A percentile compares a stretch with the other conserved stretches of the same genome.
phyloP scores from a whole-genome alignment of 2,797 vertebrate species.

The Xyrichtys novacula region DNA sequence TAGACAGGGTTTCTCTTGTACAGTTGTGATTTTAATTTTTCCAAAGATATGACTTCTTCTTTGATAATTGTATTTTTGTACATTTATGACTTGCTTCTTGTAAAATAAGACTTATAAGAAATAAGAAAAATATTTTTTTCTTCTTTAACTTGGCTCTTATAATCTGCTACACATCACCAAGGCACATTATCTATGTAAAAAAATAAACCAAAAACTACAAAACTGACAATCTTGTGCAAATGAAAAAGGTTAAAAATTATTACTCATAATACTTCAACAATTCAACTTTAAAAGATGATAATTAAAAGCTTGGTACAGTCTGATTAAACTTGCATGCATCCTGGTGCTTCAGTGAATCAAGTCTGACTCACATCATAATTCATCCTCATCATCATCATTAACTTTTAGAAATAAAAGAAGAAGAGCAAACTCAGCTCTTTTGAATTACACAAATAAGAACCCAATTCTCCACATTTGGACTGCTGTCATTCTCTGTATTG shows the following conservation, averaged over 20 bases:
- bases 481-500: background rate
- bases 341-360: background rate
- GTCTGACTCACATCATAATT: background rate
- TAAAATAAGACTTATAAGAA: no score
- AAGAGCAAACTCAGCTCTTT: background rate
- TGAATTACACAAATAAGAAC: background rate
- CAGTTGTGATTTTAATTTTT: no score
- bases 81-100: no score
- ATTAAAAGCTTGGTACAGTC: no score
- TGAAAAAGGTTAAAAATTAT: background rate
- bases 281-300: background rate
- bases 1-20: no score
- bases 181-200: no score
- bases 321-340: background rate
- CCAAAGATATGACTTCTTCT: no score
- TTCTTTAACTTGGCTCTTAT: no score
- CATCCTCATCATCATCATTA: background rate
- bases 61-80: no score
- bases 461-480: background rate
- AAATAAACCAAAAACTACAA: conserved; percentile 4
- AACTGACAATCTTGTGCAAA: background rate
- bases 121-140: no score
- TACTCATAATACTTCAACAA: background rate
- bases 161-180: no score
- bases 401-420: background rate